phyloP scores from a whole-genome alignment of 2,113 vertebrate species.

The Pontoporia blainvillei region DNA sequence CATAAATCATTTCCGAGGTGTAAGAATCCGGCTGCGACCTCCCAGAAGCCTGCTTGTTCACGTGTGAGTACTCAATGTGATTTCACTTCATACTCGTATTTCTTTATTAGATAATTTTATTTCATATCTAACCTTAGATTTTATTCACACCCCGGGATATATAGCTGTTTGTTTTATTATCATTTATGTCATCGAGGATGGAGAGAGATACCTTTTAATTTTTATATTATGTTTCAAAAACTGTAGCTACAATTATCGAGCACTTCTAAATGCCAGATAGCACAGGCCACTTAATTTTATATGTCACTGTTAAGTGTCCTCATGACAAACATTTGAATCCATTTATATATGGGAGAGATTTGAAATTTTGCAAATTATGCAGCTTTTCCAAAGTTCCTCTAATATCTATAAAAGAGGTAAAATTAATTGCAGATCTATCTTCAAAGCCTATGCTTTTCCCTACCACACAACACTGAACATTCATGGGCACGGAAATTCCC shows the following conservation, averaged over 20 bases:
- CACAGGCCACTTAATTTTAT: neutral
- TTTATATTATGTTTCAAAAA: neutral
- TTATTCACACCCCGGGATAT: neutral
- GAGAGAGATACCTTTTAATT: neutral
- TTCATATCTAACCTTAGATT: neutral
- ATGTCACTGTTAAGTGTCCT: neutral
- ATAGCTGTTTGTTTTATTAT: neutral
- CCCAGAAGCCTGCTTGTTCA: neutral
- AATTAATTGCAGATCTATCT: neutral
- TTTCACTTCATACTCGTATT: neutral
- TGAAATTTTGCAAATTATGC: neutral
- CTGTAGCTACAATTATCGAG: neutral
- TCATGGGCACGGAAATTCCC: fast-evolving
- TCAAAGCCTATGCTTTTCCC: neutral
- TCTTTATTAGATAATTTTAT: neutral
- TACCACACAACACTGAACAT: too few species aligned
- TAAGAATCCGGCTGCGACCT: neutral
- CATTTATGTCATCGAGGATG: neutral
- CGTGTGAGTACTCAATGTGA: neutral
- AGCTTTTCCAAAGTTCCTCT: neutral
- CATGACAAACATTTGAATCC: neutral
- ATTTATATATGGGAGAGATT: neutral
- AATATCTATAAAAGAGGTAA: neutral
- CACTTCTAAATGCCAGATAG: neutral
- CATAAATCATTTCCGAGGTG: neutral